Evolutionary conservation across 2,797 vertebrate species (phyloP), one percentile per base, ranked within the genome.

Genomic region (Hydrolagus colliei): DNA sequence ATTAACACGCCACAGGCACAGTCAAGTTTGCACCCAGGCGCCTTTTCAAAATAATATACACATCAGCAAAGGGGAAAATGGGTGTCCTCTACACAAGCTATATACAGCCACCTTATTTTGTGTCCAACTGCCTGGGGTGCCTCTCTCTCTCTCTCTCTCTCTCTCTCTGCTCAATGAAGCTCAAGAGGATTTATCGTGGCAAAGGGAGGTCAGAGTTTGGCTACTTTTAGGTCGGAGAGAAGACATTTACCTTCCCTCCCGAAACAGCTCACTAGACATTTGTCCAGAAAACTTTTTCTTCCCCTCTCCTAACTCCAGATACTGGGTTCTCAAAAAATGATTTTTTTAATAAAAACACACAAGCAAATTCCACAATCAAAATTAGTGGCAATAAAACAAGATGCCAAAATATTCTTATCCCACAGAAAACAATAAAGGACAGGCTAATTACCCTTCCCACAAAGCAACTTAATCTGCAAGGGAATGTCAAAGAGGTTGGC

Each of bases 401-500:
- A 7, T 65, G 32, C 13, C n/a, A 65, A 80, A 80, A 14, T 78
- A 73, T 52, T 72, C 86, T 67, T 35, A 72, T 63, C 80, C 78
- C 73, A 87, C 86, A 84, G 84, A 86, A 86, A 86, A 82, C 78
- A 84, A 72, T 68, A 72, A 86, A 87, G 67, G 27, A 73, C 7
- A 86, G 75, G 67, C 78, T 87, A 84, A 87, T 85, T 86, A 73
- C 22, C 73, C 65, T 73, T 79, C 73, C 86, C 85, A 87, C 62
- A 75, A 86, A 88, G 86, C 86, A 72, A 63, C 68, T 86, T 73
- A 87, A n/a, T 85, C 85, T 87, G 72, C 85, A 62, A 22, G 78
- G 41, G 13, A 76, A 85, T 75, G 27, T 72, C 86, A 65, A 52
- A 52, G 80, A 16, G 86, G 84, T 72, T 79, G 91, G 91, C 86